Percentiles rank a stretch among this genome's conserved stretches.
phyloP scores from a whole-genome alignment of 1,140 invertebrate species.

The Orius laevigatus region DNA sequence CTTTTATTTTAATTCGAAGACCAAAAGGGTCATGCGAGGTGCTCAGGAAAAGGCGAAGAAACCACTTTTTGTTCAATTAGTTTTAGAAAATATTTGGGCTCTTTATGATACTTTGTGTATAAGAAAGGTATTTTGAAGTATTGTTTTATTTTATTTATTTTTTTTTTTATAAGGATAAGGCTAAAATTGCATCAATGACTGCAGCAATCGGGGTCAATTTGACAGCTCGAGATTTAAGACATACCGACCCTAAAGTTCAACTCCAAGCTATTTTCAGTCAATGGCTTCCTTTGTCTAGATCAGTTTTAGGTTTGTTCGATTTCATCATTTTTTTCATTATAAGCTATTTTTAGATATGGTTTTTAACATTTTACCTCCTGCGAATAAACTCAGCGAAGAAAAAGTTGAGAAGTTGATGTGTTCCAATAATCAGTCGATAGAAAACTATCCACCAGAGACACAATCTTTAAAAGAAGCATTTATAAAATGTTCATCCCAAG shows the following conservation, averaged over 20 bases:
- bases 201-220: constrained; percentile 68
- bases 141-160: constrained; percentile 3
- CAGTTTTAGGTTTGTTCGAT: constrained; percentile 43
- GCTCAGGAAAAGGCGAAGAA: constrained; percentile 91
- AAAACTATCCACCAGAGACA: constrained; percentile 49
- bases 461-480: constrained; percentile 60
- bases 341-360: constrained; percentile 41
- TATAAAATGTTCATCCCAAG: constrained; percentile 44
- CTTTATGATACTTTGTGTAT: constrained; percentile 70
- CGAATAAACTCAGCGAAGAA: constrained; percentile 56
- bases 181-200: constrained; percentile 62
- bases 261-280: constrained; percentile 67
- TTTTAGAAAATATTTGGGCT: constrained; percentile 87
- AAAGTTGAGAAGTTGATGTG: constrained; percentile 63
- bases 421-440: constrained; percentile 46
- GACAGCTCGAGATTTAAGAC: constrained; percentile 53
- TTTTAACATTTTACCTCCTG: constrained; percentile 61
- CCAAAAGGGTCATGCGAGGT: constrained; percentile 72
- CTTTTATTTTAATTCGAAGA: constrained; percentile 78
- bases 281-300: constrained; percentile 75
- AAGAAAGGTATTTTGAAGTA: constrained; percentile 34
- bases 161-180: constrained; percentile 43
- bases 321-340: constrained; percentile 3
- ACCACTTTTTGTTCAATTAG: constrained; percentile 88
- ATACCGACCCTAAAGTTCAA: constrained; percentile 59